Percentiles rank a stretch among this genome's conserved stretches.
Evolutionary conservation across 2,888 invertebrate species (phyloP).

Genomic region (Polydrusus cervinus): DNA sequence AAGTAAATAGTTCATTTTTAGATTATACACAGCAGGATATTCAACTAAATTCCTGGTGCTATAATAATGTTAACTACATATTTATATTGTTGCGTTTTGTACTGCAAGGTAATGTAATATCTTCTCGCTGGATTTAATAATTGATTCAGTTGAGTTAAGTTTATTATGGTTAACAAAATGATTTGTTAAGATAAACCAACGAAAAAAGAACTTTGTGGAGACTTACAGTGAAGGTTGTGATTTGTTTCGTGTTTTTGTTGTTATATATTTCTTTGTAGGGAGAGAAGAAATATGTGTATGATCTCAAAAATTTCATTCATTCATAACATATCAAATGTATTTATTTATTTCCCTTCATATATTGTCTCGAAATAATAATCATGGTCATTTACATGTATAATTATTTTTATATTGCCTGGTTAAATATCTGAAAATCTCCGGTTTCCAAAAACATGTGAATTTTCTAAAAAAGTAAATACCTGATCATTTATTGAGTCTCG

Average conservation of each 20-base stretch:
- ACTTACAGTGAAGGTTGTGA: slow-evolving; percentile 19
- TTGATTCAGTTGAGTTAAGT: background rate
- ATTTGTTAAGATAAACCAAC: background rate
- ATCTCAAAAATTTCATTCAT: background rate
- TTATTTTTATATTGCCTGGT: too few species aligned
- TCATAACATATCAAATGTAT: too few species aligned
- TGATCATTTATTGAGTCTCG: too few species aligned
- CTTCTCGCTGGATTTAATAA: background rate
- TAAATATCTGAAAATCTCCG: too few species aligned
- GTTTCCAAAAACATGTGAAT: too few species aligned
- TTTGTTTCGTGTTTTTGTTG: slow-evolving; percentile 11
- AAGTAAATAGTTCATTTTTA: background rate
- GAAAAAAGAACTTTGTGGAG: background rate
- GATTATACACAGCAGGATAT: background rate
- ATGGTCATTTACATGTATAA: too few species aligned
- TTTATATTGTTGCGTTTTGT: background rate
- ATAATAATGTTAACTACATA: background rate
- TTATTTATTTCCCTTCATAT: too few species aligned
- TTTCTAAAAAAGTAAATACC: too few species aligned
- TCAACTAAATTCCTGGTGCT: too few species aligned
- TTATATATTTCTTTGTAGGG: slow-evolving; percentile 12
- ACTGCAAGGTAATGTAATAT: background rate
- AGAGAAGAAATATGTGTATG: slow-evolving; percentile 14
- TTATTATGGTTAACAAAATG: background rate
- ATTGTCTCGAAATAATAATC: too few species aligned